These are phyloP conservation scores for Casuarius casuarius DNA, from an alignment of 2,113 vertebrate species.

Conservation along the genomic window DNA sequence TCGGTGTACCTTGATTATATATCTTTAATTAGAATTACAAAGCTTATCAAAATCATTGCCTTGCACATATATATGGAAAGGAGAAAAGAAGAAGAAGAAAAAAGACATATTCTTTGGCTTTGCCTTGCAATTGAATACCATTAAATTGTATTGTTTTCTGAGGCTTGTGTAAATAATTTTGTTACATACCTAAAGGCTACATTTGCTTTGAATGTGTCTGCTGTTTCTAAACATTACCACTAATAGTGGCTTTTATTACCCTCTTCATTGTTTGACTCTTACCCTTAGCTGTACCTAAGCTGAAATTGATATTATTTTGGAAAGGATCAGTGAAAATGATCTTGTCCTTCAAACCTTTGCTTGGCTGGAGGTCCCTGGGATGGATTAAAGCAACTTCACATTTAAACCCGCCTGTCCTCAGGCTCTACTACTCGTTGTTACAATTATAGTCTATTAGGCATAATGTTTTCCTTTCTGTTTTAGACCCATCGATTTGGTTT, in stretches of 20 bases:
- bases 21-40: neutral
- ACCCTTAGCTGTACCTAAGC: neutral
- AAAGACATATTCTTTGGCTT: neutral
- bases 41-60: neutral
- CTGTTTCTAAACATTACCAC: neutral
- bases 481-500: neutral
- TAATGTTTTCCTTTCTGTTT: neutral
- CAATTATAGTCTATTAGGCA: neutral
- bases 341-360: neutral
- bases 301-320: neutral
- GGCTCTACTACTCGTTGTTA: neutral
- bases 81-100: neutral
- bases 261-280: neutral
- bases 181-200: neutral
- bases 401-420: neutral
- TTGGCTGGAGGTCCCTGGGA: neutral
- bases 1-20: neutral
- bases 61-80: neutral
- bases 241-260: neutral
- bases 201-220: neutral
- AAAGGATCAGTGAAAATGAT: neutral
- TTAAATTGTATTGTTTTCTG: neutral
- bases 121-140: neutral
- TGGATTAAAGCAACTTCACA: neutral
- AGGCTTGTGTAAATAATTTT: neutral